Conservation (phyloP, 2,113 vertebrate species). For the Cololabis saira region DNA sequence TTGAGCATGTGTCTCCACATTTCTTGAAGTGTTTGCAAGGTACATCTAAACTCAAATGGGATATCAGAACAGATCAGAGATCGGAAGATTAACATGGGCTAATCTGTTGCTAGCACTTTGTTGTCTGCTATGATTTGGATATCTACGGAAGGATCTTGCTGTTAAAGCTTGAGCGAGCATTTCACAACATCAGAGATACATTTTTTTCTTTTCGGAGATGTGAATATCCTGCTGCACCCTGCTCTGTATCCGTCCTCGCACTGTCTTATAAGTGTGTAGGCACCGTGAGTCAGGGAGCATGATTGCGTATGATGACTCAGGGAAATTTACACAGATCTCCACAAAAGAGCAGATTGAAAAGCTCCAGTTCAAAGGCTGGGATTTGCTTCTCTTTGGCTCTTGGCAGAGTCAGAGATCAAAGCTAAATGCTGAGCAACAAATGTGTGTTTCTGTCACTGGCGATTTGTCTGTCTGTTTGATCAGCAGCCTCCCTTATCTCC, state of each 20-base stretch:
- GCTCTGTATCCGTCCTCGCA: conserved; percentile 24
- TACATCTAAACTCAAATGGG: conserved; percentile 28
- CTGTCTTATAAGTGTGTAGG: conserved; percentile 47
- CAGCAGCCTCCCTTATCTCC: conserved; percentile 73
- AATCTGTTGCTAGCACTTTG: conserved; percentile 10
- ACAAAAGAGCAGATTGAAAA: conserved; percentile 51
- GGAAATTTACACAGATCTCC: conserved; percentile 30
- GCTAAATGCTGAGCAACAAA: conserved; percentile 74
- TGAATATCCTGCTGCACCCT: conserved; percentile 37
- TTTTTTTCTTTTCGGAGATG: conserved; percentile 54
- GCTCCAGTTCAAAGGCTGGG: conserved; percentile 75
- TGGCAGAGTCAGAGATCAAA: conserved; percentile 78
- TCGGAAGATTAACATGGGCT: conserved; percentile 23
- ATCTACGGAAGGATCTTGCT: conserved; percentile 7
- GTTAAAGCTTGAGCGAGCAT: conserved; percentile 36
- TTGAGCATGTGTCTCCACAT: conserved; percentile 1
- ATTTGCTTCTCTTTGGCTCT: conserved; percentile 63
- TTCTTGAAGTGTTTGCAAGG: conserved; percentile 1
- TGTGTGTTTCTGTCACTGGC: conserved; percentile 80
- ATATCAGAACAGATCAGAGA: conserved; percentile 45
- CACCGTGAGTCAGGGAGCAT: conserved; percentile 5
- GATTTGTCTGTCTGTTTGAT: conserved; percentile 81
- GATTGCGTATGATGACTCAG: conserved; percentile 45
- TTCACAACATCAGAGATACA: conserved; percentile 41
- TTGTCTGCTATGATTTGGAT: conserved; percentile 13